Evolutionary conservation across 2,113 vertebrate genomes (phyloP).

Genomic region (Oenanthe oenanthe): DNA sequence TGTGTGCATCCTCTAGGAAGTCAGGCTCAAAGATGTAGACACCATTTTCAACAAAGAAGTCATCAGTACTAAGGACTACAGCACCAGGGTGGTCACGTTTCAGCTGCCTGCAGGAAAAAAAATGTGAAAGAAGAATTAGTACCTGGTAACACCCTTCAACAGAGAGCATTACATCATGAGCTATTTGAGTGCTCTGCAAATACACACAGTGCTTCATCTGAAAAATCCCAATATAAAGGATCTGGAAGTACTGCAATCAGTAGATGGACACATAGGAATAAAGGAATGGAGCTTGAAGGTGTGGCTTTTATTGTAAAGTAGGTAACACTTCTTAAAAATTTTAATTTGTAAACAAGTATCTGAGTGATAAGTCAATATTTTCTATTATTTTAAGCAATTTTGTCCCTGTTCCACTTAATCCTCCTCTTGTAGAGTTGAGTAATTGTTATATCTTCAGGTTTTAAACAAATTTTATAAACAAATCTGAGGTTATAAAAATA

Average conservation of each 20-base stretch:
- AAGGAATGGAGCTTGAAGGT: neutral
- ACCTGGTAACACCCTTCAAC: neutral
- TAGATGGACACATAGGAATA: neutral
- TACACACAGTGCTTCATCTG: neutral
- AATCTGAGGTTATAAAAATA: neutral
- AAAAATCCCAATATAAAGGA: neutral
- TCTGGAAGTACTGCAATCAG: neutral
- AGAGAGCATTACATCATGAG: neutral
- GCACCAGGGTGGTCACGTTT: slow-evolving; percentile 73
- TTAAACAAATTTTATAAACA: neutral
- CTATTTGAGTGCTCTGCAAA: neutral
- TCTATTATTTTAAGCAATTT: neutral
- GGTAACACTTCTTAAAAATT: neutral
- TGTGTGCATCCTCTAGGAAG: slow-evolving; percentile 78
- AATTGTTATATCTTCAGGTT: neutral
- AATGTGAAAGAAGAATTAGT: neutral
- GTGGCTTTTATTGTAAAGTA: neutral
- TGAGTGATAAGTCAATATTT: neutral
- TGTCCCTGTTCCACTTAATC: neutral
- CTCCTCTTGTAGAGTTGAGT: neutral
- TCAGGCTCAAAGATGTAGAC: slow-evolving; percentile 76
- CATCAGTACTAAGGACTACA: slow-evolving; percentile 80
- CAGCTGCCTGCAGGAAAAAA: slow-evolving; percentile 69
- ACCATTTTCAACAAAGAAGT: slow-evolving; percentile 75
- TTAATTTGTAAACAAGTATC: neutral